phyloP scores from a whole-genome alignment of 2,113 vertebrate species.

The Xiphophorus hellerii region DNA sequence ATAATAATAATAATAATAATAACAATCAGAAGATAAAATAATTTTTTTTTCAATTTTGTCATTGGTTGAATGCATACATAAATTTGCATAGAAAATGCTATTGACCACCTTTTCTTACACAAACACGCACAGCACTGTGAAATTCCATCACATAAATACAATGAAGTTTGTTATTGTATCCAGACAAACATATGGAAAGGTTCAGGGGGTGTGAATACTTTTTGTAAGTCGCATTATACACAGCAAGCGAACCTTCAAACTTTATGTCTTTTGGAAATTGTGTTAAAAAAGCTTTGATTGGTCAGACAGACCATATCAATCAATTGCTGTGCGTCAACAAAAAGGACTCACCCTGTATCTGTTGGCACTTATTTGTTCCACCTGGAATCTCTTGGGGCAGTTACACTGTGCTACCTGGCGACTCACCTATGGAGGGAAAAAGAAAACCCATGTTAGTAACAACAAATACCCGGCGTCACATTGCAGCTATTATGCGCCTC shows the following conservation, averaged over 20 bases:
- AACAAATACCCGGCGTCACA: not conserved
- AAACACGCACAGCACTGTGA: too few relatives aligned
- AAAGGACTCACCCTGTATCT: constrained; percentile 85
- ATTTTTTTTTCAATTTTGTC: not conserved
- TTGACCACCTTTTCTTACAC: too few relatives aligned
- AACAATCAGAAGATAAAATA: too few relatives aligned
- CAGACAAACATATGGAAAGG: not conserved
- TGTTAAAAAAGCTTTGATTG: not conserved
- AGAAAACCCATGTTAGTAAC: not conserved
- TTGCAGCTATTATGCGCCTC: too few relatives aligned
- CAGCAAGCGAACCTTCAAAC: not conserved
- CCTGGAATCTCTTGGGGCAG: constrained; percentile 89
- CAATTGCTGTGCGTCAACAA: not conserved
- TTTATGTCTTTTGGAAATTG: not conserved
- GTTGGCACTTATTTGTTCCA: constrained; percentile 92
- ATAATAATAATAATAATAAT: too few relatives aligned
- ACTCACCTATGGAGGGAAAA: constrained; percentile 80
- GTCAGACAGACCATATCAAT: not conserved
- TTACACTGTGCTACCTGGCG: constrained; percentile 91
- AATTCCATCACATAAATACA: too few relatives aligned
- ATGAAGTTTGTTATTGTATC: too few relatives aligned
- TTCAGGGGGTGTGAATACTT: not conserved
- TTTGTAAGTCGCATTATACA: not conserved
- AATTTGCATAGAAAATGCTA: too few relatives aligned
- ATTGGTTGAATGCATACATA: too few relatives aligned